These are phyloP conservation scores for Hippopotamyrus pictus DNA, from an alignment of 2,797 vertebrate species.

Conservation along the genomic window DNA sequence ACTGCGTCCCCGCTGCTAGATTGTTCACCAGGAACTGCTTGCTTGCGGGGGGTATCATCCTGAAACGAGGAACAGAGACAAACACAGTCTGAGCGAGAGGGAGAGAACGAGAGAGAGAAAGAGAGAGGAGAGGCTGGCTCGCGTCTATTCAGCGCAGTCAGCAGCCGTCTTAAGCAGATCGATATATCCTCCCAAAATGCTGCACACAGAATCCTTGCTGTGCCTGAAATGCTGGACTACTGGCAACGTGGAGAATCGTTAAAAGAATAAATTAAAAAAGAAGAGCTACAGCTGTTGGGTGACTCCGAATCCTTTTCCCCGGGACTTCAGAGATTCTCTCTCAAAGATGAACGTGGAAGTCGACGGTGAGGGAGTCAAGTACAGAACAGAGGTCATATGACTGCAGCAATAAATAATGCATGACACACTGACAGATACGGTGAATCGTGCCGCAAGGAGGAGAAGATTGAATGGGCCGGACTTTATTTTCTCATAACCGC, in stretches of 20 bases:
- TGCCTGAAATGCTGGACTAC: neutral
- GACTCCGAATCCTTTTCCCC: neutral
- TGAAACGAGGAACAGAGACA: slow-evolving; percentile 41
- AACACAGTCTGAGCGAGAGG: neutral
- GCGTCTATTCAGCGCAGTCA: neutral
- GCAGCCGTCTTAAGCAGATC: neutral
- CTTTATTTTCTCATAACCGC: neutral
- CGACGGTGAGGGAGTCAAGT: neutral
- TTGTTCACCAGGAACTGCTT: slow-evolving; percentile 95
- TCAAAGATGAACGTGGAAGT: neutral
- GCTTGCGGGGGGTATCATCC: slow-evolving; percentile 96
- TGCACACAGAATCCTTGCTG: neutral
- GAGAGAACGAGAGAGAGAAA: neutral
- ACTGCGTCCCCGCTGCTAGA: slow-evolving; percentile 83
- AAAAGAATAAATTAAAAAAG: neutral
- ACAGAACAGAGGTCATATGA: neutral
- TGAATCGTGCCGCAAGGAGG: neutral
- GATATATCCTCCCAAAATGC: neutral
- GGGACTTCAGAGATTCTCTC: neutral
- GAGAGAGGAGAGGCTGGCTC: neutral
- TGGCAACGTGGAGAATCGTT: neutral
- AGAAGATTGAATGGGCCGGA: neutral
- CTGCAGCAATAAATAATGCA: neutral
- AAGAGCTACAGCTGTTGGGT: neutral
- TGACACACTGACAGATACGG: neutral